Conservation (phyloP, 2,888 invertebrate genomes). For the Laspeyria flexula region DNA sequence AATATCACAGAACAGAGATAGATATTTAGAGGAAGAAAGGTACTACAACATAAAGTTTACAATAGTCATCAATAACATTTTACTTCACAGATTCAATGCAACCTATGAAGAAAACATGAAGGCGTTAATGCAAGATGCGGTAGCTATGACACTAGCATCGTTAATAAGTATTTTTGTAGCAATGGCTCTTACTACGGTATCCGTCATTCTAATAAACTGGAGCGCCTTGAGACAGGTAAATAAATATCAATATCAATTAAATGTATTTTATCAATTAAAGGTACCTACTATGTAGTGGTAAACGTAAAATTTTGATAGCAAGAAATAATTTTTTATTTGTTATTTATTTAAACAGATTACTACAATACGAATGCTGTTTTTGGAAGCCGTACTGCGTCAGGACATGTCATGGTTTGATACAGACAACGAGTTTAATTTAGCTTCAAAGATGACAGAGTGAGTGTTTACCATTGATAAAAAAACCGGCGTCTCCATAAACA, state of each 20-base stretch:
- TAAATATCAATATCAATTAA: no score
- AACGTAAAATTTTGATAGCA: background rate
- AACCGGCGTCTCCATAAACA: background rate
- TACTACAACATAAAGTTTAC: no score
- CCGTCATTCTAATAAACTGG: slow-evolving; percentile 84
- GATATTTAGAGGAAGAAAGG: no score
- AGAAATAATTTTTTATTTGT: background rate
- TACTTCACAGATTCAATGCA: slow-evolving; percentile 74
- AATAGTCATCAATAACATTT: no score
- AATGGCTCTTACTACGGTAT: slow-evolving; percentile 64
- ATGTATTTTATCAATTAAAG: background rate
- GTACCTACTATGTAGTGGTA: background rate
- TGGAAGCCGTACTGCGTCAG: slow-evolving; percentile 88
- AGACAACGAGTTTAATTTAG: slow-evolving; percentile 88
- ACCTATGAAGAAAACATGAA: slow-evolving; percentile 75
- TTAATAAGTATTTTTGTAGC: slow-evolving; percentile 59
- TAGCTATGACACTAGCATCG: slow-evolving; percentile 78
- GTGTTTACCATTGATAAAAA: no score
- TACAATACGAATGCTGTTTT: slow-evolving; percentile 87
- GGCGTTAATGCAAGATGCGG: slow-evolving; percentile 82
- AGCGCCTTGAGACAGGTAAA: slow-evolving; percentile 83
- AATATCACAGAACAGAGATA: no score
- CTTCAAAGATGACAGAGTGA: slow-evolving; percentile 91
- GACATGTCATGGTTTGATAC: slow-evolving; percentile 92
- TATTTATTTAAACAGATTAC: slow-evolving; percentile 75